Percentiles rank a stretch among this genome's conserved stretches.
phyloP scores from a whole-genome alignment of 2,888 invertebrate genomes.

The Drosophila pseudotalamancana region DNA sequence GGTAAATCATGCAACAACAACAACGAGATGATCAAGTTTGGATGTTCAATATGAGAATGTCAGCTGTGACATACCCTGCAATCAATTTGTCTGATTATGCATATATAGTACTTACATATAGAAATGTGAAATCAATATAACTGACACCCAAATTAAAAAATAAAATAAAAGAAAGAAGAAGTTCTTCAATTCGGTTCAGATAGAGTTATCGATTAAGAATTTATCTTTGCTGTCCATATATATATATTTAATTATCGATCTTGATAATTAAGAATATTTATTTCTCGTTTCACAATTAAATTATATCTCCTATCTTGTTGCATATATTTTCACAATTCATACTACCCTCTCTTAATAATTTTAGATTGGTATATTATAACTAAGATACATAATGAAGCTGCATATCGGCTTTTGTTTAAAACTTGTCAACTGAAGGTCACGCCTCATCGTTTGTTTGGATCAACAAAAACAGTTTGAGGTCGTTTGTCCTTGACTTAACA shows the following conservation, averaged over 20 bases:
- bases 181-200: too few relatives aligned
- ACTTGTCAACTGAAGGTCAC: conserved; percentile 39
- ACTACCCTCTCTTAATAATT: neutral
- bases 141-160: neutral
- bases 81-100: too few relatives aligned
- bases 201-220: too few relatives aligned
- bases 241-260: too few relatives aligned
- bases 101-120: too few relatives aligned
- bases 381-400: conserved; percentile 27
- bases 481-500: conserved; percentile 35
- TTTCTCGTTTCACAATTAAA: too few relatives aligned
- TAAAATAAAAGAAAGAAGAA: neutral
- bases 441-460: conserved; percentile 24
- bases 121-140: too few relatives aligned
- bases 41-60: neutral
- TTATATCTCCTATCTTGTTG: too few relatives aligned
- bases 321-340: neutral
- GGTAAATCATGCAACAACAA: conserved; percentile 58
- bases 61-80: neutral
- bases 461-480: conserved; percentile 16
- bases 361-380: neutral
- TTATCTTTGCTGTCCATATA: too few relatives aligned
- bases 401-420: conserved; percentile 39
- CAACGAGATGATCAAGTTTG: conserved; percentile 1
- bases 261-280: too few relatives aligned